phyloP scores from a whole-genome alignment of 2,113 vertebrate genomes.

The Thunnus thynnus region DNA sequence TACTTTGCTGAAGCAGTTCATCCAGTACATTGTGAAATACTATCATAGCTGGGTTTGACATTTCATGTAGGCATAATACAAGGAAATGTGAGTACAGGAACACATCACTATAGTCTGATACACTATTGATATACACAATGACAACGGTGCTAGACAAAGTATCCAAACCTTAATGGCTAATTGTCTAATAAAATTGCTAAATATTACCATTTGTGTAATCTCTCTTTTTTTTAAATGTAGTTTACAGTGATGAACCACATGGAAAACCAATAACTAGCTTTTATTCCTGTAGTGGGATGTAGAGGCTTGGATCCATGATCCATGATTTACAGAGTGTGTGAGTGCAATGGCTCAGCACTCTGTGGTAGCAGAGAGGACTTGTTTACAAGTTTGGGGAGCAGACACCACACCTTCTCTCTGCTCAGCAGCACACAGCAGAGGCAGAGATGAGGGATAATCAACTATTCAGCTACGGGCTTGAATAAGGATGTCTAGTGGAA shows the following conservation, averaged over 20 bases:
- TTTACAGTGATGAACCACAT: neutral
- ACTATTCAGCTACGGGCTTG: neutral
- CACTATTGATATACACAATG: constrained; percentile 14
- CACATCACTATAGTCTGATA: constrained; percentile 40
- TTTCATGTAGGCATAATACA: constrained; percentile 48
- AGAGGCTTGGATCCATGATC: constrained; percentile 6
- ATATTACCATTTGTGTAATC: neutral
- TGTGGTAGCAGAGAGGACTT: constrained; percentile 46
- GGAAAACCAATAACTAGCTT: neutral
- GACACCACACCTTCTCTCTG: constrained; percentile 62
- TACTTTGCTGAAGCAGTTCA: constrained; percentile 14
- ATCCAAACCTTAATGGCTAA: neutral
- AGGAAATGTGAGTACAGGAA: constrained; percentile 57
- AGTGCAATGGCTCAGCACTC: constrained; percentile 42
- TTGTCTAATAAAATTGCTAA: too few species aligned
- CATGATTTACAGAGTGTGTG: constrained; percentile 1
- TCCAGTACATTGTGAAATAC: constrained; percentile 45
- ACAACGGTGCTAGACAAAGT: neutral
- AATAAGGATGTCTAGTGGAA: constrained; percentile 22
- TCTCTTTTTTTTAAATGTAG: neutral
- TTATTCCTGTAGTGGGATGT: neutral
- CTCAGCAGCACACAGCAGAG: constrained; percentile 49
- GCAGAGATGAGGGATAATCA: constrained; percentile 26
- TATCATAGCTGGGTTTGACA: constrained; percentile 42
- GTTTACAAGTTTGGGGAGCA: constrained; percentile 74